Base-by-base conservation (phyloP, 2,888 invertebrate species). In the Lycaena phlaeas region DNA sequence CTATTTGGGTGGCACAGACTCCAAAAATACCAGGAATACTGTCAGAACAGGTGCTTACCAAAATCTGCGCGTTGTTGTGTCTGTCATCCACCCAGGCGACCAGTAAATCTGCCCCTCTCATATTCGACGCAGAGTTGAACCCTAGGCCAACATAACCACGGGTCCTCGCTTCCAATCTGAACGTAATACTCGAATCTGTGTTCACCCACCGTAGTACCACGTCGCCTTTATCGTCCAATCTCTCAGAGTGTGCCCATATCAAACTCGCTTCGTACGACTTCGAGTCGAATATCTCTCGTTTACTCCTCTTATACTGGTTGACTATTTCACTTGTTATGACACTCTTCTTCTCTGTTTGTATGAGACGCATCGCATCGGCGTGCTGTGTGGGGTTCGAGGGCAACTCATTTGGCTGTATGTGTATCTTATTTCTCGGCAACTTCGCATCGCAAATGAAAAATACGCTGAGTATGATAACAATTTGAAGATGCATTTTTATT, bases 131-230 rank as follows among this genome's bases (percentile, higher is more conserved):
- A 41, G 88, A 88, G 52, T 94, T 94, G 72, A 96, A 93, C 44
- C 96, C 96, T 58, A 96, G 88, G 28, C 93, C 95, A 49, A 96
- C 90, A 73, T 94, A 96, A 53, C 96, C 96, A 59, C 88, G 87
- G 46, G 94, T 94, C 75, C 88, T 89, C 64, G 92, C 94, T 76
- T 93, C 93, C 65, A 94, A 86, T 69, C 93, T 90, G 70, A 95
- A 93, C 55, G 91, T 92, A 61, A 94, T 90, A 71, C 92, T 92
- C 65, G 90, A 89, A 59, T 92, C 91, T 3, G 87, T 86, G 64
- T 90, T 87, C 59, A 91, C 91, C 93, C 93, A 93, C 60, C 92
- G 85, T 47, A 93, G 53, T 2, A 84, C 63, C 6, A 81, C 70
- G 45, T 84, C 88, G 4, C 88, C 88, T 48, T 79, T 86, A 17